phyloP scores from a whole-genome alignment of 2,797 vertebrate species.

The Yasuhikotakia modesta region DNA sequence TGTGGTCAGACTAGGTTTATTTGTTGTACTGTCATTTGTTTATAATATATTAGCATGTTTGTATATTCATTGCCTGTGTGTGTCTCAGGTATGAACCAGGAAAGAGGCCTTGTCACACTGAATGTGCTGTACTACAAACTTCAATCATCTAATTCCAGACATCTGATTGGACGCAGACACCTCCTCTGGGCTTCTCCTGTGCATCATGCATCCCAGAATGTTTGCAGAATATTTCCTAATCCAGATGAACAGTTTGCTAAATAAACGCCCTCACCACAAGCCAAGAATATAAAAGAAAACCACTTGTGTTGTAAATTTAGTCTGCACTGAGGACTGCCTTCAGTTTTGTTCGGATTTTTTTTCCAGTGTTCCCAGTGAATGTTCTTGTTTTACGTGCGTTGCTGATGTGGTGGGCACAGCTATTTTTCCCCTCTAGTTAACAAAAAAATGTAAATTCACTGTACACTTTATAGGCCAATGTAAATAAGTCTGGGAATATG shows the following conservation, averaged over 20 bases:
- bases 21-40: no score
- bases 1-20: no score
- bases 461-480: constrained; percentile 67
- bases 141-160: constrained; percentile 55
- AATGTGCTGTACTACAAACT: constrained; percentile 61
- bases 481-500: constrained; percentile 59
- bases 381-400: constrained; percentile 54
- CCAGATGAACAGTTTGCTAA: constrained; percentile 45
- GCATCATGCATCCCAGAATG: constrained; percentile 60
- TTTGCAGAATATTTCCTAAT: constrained; percentile 48
- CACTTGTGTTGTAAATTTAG: constrained; percentile 61
- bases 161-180: constrained; percentile 59
- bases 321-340: constrained; percentile 66
- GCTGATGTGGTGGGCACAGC: constrained; percentile 57
- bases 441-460: constrained; percentile 64
- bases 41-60: no score
- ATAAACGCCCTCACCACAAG: constrained; percentile 53
- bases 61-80: constrained; percentile 15
- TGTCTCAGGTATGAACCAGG: constrained; percentile 54
- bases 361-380: constrained; percentile 72
- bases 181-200: constrained; percentile 59
- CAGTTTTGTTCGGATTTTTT: constrained; percentile 52
- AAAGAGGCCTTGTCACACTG: constrained; percentile 66
- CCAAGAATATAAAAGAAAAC: constrained; percentile 56
- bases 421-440: constrained; percentile 45